Evolutionary conservation across 1,140 invertebrate genomes (phyloP).

Genomic region (Asobara japonica): DNA sequence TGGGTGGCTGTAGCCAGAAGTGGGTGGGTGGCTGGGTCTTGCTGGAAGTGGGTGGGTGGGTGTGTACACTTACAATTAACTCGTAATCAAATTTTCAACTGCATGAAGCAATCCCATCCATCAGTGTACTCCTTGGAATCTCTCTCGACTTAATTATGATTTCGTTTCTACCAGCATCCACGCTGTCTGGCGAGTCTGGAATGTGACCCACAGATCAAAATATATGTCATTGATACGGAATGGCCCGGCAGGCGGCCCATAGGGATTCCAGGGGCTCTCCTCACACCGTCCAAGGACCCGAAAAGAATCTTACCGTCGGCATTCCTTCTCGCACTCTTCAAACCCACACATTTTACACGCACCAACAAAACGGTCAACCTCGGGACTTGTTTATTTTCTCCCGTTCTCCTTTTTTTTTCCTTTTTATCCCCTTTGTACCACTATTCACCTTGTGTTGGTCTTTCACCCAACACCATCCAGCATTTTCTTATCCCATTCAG

Average conservation of each 20-base stretch:
- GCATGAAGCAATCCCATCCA: neutral
- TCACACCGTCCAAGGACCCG: conserved; percentile 3
- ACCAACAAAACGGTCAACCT: conserved; percentile 16
- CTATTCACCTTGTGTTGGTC: conserved; percentile 17
- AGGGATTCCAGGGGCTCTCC: neutral
- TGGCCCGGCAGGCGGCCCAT: neutral
- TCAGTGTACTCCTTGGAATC: no score
- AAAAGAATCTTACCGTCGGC: conserved; percentile 34
- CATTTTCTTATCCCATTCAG: conserved; percentile 7
- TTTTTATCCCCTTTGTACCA: no score
- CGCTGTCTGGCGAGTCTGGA: conserved; percentile 7
- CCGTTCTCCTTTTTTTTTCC: neutral
- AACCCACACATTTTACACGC: conserved; percentile 15
- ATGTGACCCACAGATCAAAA: conserved; percentile 22
- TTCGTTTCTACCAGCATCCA: neutral
- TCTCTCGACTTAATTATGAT: neutral
- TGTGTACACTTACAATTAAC: no score
- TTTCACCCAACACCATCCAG: conserved; percentile 8
- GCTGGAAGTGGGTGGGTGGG: no score
- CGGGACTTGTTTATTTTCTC: neutral
- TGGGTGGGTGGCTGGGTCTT: no score
- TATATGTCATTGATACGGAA: conserved; percentile 19
- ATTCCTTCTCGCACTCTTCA: conserved; percentile 25
- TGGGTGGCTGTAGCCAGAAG: no score
- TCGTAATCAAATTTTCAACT: no score